Evolutionary conservation across 2,888 invertebrate genomes (phyloP).

Genomic region (Euproctis similis): DNA sequence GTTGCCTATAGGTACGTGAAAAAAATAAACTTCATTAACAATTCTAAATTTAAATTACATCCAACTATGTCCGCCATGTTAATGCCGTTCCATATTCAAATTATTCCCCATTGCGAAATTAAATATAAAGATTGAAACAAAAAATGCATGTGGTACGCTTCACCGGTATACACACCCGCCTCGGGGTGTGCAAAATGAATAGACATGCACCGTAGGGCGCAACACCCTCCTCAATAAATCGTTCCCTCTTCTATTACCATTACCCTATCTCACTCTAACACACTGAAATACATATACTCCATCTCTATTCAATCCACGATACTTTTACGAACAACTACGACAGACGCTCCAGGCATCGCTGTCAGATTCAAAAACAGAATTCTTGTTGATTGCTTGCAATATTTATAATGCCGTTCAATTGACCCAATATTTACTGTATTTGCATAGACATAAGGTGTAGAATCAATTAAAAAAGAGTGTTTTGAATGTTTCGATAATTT

Average conservation of each 20-base stretch:
- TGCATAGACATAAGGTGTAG: constrained; percentile 11
- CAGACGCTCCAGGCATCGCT: constrained; percentile 46
- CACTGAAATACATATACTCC: constrained; percentile 7
- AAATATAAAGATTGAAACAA: constrained; percentile 70
- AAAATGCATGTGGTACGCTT: constrained; percentile 46
- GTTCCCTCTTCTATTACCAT: constrained; percentile 56
- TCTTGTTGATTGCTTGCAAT: constrained; percentile 32
- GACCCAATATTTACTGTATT: constrained; percentile 6
- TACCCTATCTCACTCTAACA: constrained; percentile 34
- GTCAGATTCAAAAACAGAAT: constrained; percentile 54
- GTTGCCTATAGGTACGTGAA: too few relatives aligned
- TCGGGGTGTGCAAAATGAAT: constrained; percentile 45
- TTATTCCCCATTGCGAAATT: constrained; percentile 70
- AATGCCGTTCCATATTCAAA: constrained; percentile 67
- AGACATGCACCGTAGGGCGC: constrained; percentile 53
- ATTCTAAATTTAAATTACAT: too few relatives aligned
- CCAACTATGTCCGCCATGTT: constrained; percentile 60
- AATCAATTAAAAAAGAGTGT: constrained; percentile 8
- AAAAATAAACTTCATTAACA: too few relatives aligned
- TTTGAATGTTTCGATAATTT: constrained; percentile 11
- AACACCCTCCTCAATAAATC: constrained; percentile 68
- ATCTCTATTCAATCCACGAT: constrained; percentile 49
- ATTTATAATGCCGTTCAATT: constrained; percentile 9
- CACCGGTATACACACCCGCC: constrained; percentile 69
- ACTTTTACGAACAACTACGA: constrained; percentile 40